Conservation (phyloP, 2,888 invertebrate genomes). For the Tachina lurida region DNA sequence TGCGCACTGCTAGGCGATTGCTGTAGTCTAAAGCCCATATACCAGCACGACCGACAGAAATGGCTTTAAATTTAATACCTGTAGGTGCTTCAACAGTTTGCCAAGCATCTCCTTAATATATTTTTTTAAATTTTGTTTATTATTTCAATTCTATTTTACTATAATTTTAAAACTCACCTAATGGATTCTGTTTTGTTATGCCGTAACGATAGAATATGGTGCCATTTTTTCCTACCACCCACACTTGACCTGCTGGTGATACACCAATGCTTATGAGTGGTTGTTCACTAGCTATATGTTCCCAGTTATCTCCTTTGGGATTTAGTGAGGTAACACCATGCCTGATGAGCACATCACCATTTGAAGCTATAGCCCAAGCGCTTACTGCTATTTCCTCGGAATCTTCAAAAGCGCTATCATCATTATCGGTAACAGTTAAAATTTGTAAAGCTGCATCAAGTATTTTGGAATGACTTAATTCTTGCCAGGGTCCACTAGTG, state of each 20-base stretch:
- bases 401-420: slow-evolving; percentile 77
- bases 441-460: slow-evolving; percentile 91
- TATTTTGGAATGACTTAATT: slow-evolving; percentile 93
- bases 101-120: slow-evolving; percentile 85
- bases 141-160: not conserved
- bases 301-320: slow-evolving; percentile 87
- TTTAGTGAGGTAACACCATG: slow-evolving; percentile 89
- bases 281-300: slow-evolving; percentile 88
- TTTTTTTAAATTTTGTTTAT: not conserved
- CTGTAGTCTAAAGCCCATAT: slow-evolving; percentile 92
- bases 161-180: slow-evolving; percentile 81
- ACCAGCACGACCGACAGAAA: slow-evolving; percentile 88
- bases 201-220: slow-evolving; percentile 91
- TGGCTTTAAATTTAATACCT: slow-evolving; percentile 87
- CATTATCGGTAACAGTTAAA: slow-evolving; percentile 82
- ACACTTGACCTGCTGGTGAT: slow-evolving; percentile 87
- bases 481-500: slow-evolving; percentile 94
- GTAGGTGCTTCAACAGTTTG: slow-evolving; percentile 90
- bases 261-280: slow-evolving; percentile 88
- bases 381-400: slow-evolving; percentile 82
- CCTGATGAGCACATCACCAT: slow-evolving; percentile 93
- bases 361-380: slow-evolving; percentile 93
- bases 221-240: slow-evolving; percentile 94
- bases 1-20: slow-evolving; percentile 89
- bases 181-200: slow-evolving; percentile 87